phyloP scores from a whole-genome alignment of 2,797 vertebrate species.

The Trachurus trachurus region DNA sequence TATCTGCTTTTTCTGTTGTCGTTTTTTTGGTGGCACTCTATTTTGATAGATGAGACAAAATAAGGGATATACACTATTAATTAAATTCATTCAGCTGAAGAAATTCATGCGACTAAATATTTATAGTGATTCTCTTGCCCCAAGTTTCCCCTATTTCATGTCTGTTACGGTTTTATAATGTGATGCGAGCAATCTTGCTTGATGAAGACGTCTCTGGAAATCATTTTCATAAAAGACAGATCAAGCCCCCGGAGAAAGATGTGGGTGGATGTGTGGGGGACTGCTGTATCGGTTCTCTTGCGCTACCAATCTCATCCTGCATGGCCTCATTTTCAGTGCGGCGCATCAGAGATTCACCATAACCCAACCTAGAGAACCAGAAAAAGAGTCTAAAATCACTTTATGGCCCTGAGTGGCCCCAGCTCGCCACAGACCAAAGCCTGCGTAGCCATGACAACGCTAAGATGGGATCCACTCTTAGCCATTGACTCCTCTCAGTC shows the following conservation, averaged over 20 bases:
- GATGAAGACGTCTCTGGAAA: conserved; percentile 69
- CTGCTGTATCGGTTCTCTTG: conserved; percentile 51
- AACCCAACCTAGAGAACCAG: conserved; percentile 60
- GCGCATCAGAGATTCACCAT: conserved; percentile 66
- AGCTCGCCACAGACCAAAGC: conserved; percentile 73
- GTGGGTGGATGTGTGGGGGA: conserved; percentile 73
- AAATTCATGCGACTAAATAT: conserved; percentile 38
- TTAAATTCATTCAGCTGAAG: conserved; percentile 21
- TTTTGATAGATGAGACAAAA: conserved; percentile 20
- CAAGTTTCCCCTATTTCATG: conserved; percentile 25
- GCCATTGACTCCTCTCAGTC: conserved; percentile 79
- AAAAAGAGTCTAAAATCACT: conserved; percentile 74
- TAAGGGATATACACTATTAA: neutral
- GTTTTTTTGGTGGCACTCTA: conserved; percentile 3
- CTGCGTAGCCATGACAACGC: conserved; percentile 85
- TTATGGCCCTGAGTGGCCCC: conserved; percentile 67
- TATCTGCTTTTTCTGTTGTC: neutral
- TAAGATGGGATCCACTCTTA: conserved; percentile 76
- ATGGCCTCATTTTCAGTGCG: conserved; percentile 56
- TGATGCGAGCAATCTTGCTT: conserved; percentile 50
- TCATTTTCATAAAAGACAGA: conserved; percentile 65
- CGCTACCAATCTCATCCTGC: conserved; percentile 59
- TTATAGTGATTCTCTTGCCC: conserved; percentile 10
- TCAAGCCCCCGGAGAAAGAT: conserved; percentile 61
- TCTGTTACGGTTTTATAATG: conserved; percentile 31